Evolutionary conservation across 2,797 vertebrate species (phyloP).

Genomic region (Caiman crocodilus): DNA sequence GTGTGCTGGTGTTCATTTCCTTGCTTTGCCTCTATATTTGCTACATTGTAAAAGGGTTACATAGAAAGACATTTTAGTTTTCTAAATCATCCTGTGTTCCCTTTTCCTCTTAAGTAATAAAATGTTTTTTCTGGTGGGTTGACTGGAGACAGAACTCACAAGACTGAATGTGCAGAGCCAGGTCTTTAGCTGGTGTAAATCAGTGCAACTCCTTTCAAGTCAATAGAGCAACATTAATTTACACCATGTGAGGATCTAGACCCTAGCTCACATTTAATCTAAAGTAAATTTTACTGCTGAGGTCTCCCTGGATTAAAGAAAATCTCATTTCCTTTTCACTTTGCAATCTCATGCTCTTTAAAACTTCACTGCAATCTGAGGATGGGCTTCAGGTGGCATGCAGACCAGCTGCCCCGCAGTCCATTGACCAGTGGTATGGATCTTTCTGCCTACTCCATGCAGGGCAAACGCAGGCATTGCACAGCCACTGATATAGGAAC

Average conservation of each 20-base stretch:
- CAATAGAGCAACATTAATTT: not conserved
- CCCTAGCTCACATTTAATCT: not conserved
- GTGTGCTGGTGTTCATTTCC: not conserved
- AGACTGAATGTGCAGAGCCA: not conserved
- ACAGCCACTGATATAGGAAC: not conserved
- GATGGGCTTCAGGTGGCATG: fast-evolving
- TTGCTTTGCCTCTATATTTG: not conserved
- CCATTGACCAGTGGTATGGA: not conserved
- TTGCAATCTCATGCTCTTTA: not conserved
- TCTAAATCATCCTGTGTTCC: not conserved
- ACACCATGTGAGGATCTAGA: not conserved
- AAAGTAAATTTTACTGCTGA: not conserved
- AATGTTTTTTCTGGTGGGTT: not conserved
- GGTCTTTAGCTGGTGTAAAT: not conserved
- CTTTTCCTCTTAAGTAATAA: not conserved
- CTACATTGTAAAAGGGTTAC: not conserved
- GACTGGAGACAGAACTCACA: not conserved
- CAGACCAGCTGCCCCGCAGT: fast-evolving
- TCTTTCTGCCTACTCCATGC: not conserved
- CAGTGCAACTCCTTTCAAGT: not conserved
- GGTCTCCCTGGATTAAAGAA: conserved; percentile 10
- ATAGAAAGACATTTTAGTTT: fast-evolving
- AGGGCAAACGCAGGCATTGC: not conserved
- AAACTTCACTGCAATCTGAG: not conserved
- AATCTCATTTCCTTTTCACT: not conserved